Base-by-base conservation (phyloP, 2,888 invertebrate species). In the Scaptomyza caliginosa region DNA sequence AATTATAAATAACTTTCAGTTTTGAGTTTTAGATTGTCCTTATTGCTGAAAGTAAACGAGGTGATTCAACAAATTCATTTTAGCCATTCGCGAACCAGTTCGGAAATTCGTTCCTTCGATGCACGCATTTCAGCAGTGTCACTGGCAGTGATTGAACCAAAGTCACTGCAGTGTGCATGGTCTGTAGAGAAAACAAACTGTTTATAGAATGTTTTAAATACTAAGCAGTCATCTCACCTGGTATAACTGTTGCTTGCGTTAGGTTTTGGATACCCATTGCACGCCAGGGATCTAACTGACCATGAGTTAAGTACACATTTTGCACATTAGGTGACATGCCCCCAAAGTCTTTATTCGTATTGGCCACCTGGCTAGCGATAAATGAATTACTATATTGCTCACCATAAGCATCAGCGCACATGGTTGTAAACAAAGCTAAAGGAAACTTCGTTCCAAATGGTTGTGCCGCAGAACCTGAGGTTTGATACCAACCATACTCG, bases 401-500 rank as follows among this genome's bases (percentile, higher is more conserved):
- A 6, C 89, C 90, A 67, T 80, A 91, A 11, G 80, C 59, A 73
- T 91, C 91, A 2, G 52, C 71, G 40, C 91, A 91, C 51, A 86
- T 70, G 7, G 82, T 74, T 0, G 79, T 76, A 16, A 90, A 90
- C 2, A 84, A 69, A 0, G 74, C 65, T 5, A 89, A 63, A 0
- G 91, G 91, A 48, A 90, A 91, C 45, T 82, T 86, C 1, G 72
- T 82, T 16, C 91, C 90, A 7, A 94, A 93, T 0, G 95, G 94
- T 65, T 94, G 94, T 1, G 90, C 82, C 0, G 82, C 49, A 11
- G 94, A 93, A 64, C 92, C 93, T 0, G 96, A 94, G 2, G 95
- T 94, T 92, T 96, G 96, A 90, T 93, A 96, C 93, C 95, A 97
- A 50, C 96, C 97, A 90, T 94, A 97, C 91, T 97, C 96, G 50